Evolutionary conservation across 1,140 invertebrate species (phyloP), one percentile per base, ranked within the genome.

Genomic region (Drosophila burlai): DNA sequence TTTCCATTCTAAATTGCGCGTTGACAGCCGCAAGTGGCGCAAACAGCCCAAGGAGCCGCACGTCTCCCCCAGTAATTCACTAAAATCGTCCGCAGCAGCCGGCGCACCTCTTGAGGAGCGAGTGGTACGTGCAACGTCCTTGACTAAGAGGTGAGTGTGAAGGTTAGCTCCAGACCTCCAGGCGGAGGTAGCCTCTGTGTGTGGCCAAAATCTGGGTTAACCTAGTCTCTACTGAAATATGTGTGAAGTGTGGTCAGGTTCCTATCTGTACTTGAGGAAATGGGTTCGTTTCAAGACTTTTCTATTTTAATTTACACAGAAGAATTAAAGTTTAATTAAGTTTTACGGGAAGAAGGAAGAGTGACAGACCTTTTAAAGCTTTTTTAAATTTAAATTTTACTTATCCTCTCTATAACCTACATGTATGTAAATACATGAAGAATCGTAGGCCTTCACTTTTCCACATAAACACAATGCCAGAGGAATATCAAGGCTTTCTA

Each of bases 71-170:
- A 57, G 63, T 62, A 49, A 31, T 50, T 77, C 36, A 68, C 64
- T 57, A 16, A 38, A 42, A 55, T 68, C 55, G 26, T 36, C 55
- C 2, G 34, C 47, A 76, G 61, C 60, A 89, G 64, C 68, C 31
- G 59, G 64, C 38, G 58, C 50, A 64, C 71, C 75, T 69, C 67
- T 61, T 36, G 54, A 57, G 40, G 46, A 46, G 59, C 60, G 64
- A 60, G 54, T 57, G 54, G 54, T 57, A 66, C 76, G 76, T 72
- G 59, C 81, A 81, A 64, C 84, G 84, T 87, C 84, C 84, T 87
- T 87, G 84, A 87, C 81, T 74, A 68, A 80, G 63, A 84, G 84
- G 84, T 87, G 73, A 87, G 84, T 89, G 84, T 77, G 62, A 84
- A 89, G 84, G 83, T 82, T 63, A 45, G 43, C 36, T 24, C 63